Percentiles rank a stretch among this genome's conserved stretches.
These are phyloP conservation scores for Agonopterix alstromeriana DNA, from an alignment of 2,888 invertebrate species.

Conservation along the genomic window DNA sequence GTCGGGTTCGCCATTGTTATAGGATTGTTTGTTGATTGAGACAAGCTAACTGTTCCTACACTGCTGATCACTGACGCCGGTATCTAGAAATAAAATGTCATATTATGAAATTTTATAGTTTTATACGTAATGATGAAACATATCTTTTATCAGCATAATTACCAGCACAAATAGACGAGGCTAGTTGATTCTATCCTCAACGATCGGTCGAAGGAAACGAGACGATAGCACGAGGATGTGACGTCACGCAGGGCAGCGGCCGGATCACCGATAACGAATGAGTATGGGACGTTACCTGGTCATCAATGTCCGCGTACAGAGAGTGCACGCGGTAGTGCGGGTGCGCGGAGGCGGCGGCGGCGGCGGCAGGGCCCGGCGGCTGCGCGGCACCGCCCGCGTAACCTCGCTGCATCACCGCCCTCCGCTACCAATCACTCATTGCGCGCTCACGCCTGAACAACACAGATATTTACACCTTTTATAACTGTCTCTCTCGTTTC, in stretches of 20 bases:
- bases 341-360: conserved; percentile 46
- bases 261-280: not conserved
- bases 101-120: no score
- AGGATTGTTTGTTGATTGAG: conserved; percentile 50
- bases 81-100: conserved; percentile 47
- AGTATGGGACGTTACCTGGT: conserved; percentile 45
- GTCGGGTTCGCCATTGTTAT: conserved; percentile 67
- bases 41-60: conserved; percentile 73
- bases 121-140: no score
- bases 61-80: conserved; percentile 78
- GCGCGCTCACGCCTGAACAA: conserved; percentile 29
- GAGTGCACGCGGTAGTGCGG: conserved; percentile 42
- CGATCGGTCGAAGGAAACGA: no score
- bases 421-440: conserved; percentile 66
- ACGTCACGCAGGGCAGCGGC: no score
- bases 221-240: no score
- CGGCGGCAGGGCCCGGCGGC: conserved; percentile 57
- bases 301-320: conserved; percentile 64
- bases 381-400: conserved; percentile 68
- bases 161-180: no score
- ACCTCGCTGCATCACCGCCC: conserved; percentile 72
- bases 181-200: no score
- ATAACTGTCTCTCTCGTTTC: no score
- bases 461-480: not conserved
- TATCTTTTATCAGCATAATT: no score